Evolutionary conservation across 1,140 invertebrate species (phyloP), one percentile per base, ranked within the genome.

Genomic region (Drosophila pandora): DNA sequence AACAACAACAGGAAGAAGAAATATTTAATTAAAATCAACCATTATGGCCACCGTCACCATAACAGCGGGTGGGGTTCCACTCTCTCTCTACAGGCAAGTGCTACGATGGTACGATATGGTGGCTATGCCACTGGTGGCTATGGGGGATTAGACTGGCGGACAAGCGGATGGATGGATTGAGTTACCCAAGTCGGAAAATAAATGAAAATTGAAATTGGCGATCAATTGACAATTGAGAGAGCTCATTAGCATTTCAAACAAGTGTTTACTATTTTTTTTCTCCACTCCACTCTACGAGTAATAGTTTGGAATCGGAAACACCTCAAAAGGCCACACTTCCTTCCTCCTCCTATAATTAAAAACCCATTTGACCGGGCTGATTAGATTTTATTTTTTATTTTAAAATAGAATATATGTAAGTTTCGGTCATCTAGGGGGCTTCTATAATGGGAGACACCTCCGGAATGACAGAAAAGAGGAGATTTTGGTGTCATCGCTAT

Each of bases 11-110:
- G 83, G 83, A 87, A 87, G 83, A 87, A 87, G 83, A 87, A 88
- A 87, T 87, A 87, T 87, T 87, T 87, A 87, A 87, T 87, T 87
- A 87, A 87, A 87, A 88, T 88, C 83, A 87, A 87, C 83, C 83
- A 87, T 87, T 79, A 76, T 82, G 79, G 65, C 71, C 83, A 78
- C 82, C 82, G 83, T 68, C 69, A 77, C 65, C 79, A 75, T 75
- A 68, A 84, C 67, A 63, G 71, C 79, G 64, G 72, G 45, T 61
- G 61, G 49, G 54, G 65, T 69, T 69, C 17, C 17, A 17, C 17
- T 17, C 17, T 17, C 34, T 8, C 43, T 58, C 43, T 17, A 57
- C 13, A 37, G 34, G 34, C 34, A 37, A 37, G 34, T 37, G 34
- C 34, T 37, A 8, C 7, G 30, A 10, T 34, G 8, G 32, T 34